These are phyloP conservation scores for Procavia capensis DNA, from an alignment of 2,113 vertebrate species.

Conservation along the genomic window DNA sequence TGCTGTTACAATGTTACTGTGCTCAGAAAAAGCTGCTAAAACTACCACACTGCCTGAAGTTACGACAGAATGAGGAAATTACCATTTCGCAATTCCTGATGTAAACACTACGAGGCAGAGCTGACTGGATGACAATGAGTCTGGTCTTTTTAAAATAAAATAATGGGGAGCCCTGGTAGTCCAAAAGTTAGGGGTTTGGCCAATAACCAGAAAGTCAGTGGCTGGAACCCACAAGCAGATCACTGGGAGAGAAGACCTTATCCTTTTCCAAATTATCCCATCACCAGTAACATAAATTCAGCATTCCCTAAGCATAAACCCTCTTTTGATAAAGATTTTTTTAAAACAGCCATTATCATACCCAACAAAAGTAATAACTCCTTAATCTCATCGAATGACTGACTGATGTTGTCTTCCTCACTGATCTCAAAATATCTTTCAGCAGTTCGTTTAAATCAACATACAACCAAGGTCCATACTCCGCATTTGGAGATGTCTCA, in stretches of 20 bases:
- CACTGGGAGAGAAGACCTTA: no score
- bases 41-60: background rate
- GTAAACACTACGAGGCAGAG: no score
- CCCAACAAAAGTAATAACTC: background rate
- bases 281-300: background rate
- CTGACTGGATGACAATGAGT: no score
- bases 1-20: background rate
- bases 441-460: background rate
- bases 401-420: background rate
- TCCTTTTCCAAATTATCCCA: background rate
- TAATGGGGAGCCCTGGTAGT: background rate
- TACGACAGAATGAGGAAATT: background rate
- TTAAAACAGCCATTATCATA: background rate
- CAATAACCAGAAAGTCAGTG: no score
- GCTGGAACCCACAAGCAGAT: no score
- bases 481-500: background rate
- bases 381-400: background rate
- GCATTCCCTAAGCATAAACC: background rate
- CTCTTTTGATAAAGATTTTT: background rate
- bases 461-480: background rate
- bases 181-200: no score
- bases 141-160: background rate
- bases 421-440: background rate
- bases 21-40: background rate
- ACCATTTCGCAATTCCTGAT: background rate